Evolutionary conservation across 2,888 invertebrate species (phyloP).

Genomic region (Brenthis ino): DNA sequence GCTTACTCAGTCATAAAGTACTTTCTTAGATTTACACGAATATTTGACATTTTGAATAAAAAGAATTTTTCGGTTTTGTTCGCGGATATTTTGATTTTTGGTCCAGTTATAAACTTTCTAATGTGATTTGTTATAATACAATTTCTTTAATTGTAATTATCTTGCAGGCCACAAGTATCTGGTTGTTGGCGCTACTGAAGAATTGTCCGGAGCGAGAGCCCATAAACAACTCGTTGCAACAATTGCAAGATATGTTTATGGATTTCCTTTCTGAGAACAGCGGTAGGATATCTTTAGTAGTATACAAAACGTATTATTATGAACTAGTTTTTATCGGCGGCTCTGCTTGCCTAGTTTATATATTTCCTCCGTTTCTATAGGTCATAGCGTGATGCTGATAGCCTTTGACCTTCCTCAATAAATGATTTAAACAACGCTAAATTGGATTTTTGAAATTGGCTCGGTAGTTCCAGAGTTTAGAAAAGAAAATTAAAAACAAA

Average conservation of each 20-base stretch:
- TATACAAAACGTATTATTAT: too few relatives aligned
- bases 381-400: neutral
- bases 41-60: too few relatives aligned
- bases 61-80: too few relatives aligned
- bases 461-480: too few relatives aligned
- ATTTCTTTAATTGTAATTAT: constrained; percentile 7
- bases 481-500: too few relatives aligned
- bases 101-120: neutral
- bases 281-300: constrained; percentile 79
- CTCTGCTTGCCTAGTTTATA: too few relatives aligned
- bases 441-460: too few relatives aligned
- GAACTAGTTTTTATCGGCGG: too few relatives aligned
- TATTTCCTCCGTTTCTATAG: too few relatives aligned
- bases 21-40: neutral
- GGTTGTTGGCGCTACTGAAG: constrained; percentile 92
- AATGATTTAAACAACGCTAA: neutral
- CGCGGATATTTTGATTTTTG: too few relatives aligned
- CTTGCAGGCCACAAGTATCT: constrained; percentile 90
- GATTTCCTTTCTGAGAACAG: constrained; percentile 93
- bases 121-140: neutral
- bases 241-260: constrained; percentile 92
- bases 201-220: constrained; percentile 88
- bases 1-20: too few relatives aligned
- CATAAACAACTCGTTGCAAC: constrained; percentile 84
- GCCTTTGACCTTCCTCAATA: neutral